Evolutionary conservation across 2,888 invertebrate genomes (phyloP).

Genomic region (Phytoseiulus persimilis): DNA sequence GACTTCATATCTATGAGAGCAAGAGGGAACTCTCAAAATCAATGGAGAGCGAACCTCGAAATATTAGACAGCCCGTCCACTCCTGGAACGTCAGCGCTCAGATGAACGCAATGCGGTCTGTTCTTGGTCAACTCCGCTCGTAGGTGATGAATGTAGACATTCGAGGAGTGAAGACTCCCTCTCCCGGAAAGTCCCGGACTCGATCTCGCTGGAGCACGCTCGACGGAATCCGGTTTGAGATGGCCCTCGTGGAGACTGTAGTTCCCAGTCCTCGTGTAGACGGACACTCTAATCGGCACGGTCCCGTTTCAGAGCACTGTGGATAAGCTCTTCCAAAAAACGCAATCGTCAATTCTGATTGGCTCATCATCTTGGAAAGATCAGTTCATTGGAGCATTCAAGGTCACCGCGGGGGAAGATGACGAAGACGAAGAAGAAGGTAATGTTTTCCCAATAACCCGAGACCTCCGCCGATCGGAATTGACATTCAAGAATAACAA

Average conservation of each 20-base stretch:
- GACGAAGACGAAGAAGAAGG: constrained; percentile 12
- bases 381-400: constrained; percentile 92
- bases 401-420: constrained; percentile 71
- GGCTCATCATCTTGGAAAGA: constrained; percentile 98
- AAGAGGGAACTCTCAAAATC: too few species aligned
- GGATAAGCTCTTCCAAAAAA: constrained; percentile 92
- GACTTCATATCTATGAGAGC: too few species aligned
- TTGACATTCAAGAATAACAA: too few species aligned
- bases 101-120: too few species aligned
- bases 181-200: neutral
- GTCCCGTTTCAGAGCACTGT: constrained; percentile 83
- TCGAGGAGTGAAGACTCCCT: too few species aligned
- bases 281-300: neutral
- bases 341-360: constrained; percentile 80
- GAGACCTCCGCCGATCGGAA: too few species aligned
- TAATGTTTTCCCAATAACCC: neutral
- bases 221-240: neutral
- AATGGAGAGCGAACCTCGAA: too few species aligned
- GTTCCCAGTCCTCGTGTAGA: neutral
- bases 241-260: neutral
- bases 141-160: neutral
- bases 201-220: neutral
- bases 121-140: neutral
- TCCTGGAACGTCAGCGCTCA: too few species aligned
- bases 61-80: too few species aligned